Evolutionary conservation across 2,797 vertebrate genomes (phyloP).

Genomic region (Pygocentrus nattereri): DNA sequence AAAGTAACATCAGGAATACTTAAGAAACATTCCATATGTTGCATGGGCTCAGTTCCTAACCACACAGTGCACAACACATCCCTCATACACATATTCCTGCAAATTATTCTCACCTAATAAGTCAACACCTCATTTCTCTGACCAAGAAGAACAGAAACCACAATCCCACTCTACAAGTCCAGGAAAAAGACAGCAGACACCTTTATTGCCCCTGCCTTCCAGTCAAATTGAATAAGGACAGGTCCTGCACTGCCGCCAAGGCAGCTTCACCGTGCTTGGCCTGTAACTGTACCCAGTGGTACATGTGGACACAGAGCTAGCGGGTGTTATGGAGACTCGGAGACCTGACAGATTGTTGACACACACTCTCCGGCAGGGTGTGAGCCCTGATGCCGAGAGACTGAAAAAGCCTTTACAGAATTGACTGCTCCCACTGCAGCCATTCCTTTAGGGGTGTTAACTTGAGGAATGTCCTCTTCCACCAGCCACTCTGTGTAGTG

Average conservation of each 20-base stretch:
- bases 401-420: constrained; percentile 57
- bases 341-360: constrained; percentile 63
- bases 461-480: constrained; percentile 58
- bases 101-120: constrained; percentile 76
- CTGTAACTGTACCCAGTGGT: constrained; percentile 57
- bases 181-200: constrained; percentile 49
- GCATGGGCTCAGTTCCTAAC: constrained; percentile 64
- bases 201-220: constrained; percentile 61
- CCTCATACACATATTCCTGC: constrained; percentile 64
- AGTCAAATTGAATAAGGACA: constrained; percentile 70
- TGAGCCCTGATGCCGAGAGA: constrained; percentile 51
- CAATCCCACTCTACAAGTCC: constrained; percentile 57
- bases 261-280: constrained; percentile 59
- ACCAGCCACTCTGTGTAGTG: constrained; percentile 38
- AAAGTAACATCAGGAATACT: constrained; percentile 63
- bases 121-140: constrained; percentile 73
- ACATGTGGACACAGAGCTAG: constrained; percentile 46
- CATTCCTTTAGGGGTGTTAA: constrained; percentile 60
- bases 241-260: constrained; percentile 55
- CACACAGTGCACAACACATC: constrained; percentile 65
- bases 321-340: constrained; percentile 36
- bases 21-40: constrained; percentile 72
- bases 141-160: constrained; percentile 69
- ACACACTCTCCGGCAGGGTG: constrained; percentile 47
- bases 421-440: constrained; percentile 55